Evolutionary conservation across 2,888 invertebrate species (phyloP), one percentile per base, ranked within the genome.

Genomic region (Spisula solida): DNA sequence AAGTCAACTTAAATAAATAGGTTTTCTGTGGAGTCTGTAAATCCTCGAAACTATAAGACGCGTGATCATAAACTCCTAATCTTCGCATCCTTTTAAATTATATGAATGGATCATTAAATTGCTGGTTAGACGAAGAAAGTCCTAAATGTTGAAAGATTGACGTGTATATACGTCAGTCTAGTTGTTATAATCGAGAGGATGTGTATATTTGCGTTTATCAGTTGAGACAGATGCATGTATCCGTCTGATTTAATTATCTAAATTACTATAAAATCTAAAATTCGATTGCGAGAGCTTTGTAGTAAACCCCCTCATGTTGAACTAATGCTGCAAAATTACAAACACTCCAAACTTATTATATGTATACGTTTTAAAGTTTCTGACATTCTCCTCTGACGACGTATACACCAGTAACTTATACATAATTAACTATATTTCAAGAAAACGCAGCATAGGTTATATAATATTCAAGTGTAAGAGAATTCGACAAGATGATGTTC

Each of bases 211-310:
- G 31, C 12, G 12, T 31, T 34, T 75, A 34, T 75, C 14, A 75
- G 34, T 34, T 34, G 12, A 75, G 75, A 75, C 75, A 75, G 75
- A 34, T 75, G 75, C 75, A 75, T 75, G 75, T 18, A 31, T 75
- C 75, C 34, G 29, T 34, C 29, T 75, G 34, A 75, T 75, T 75
- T 75, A 75, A 75, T 75, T 31, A 75, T 75, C 5, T 75, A 34
- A 34, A 31, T 34, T 20, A 75, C 75, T 34, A 75, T 31, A 75
- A 75, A 75, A 31, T 75, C 75, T 34, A 75, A 34, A 18, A 75
- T 34, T 75, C 14, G 75, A 75, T 75, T 75, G 75, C 75, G 0
- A 18, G 34, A 75, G 34, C 75, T 75, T 34, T 75, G 75, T 75
- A 34, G 34, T 75, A 75, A 34, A 29, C 75, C 75, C 5, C 75